These are phyloP conservation scores for Thaumatotibia leucotreta DNA, from an alignment of 1,140 invertebrate genomes.

Conservation along the genomic window DNA sequence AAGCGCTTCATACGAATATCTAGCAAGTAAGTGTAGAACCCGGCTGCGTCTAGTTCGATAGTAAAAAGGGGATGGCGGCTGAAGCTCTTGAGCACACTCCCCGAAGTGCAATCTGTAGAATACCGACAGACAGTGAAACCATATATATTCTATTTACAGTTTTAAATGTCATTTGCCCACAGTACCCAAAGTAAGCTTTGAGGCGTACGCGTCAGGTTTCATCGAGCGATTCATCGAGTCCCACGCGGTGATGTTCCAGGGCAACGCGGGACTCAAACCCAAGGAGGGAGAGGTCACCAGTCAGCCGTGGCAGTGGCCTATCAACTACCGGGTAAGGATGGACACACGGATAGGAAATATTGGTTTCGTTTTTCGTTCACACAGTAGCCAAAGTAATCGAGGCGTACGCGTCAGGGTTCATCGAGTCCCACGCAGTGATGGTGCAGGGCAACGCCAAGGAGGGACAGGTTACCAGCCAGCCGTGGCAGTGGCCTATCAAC, in stretches of 20 bases:
- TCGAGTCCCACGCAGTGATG: constrained; percentile 98
- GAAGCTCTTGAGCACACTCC: too few relatives aligned
- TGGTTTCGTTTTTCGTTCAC: too few relatives aligned
- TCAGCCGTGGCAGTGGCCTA: constrained; percentile 98
- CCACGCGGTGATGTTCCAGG: constrained; percentile 98
- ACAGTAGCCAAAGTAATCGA: constrained; percentile 96
- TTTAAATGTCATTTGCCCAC: constrained; percentile 39
- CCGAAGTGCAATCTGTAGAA: too few relatives aligned
- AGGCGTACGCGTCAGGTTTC: constrained; percentile 94
- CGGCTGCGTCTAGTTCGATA: too few relatives aligned
- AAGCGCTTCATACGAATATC: too few relatives aligned
- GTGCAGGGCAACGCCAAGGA: constrained; percentile 98
- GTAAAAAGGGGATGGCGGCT: too few relatives aligned
- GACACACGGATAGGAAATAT: too few relatives aligned
- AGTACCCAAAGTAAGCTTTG: constrained; percentile 97
- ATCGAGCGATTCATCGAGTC: constrained; percentile 94
- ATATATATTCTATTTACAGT: too few relatives aligned
- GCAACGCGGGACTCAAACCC: constrained; percentile 97
- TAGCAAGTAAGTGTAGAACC: too few relatives aligned
- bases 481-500: constrained; percentile 99
- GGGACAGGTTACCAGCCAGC: constrained; percentile 95
- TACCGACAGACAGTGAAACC: too few relatives aligned
- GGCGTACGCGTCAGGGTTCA: constrained; percentile 93
- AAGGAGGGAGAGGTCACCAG: constrained; percentile 98
- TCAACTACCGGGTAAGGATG: constrained; percentile 90